Percentiles rank a stretch among this genome's conserved stretches.
Evolutionary conservation across 2,888 invertebrate species (phyloP).

Genomic region (Drosophila cyrtoloma): DNA sequence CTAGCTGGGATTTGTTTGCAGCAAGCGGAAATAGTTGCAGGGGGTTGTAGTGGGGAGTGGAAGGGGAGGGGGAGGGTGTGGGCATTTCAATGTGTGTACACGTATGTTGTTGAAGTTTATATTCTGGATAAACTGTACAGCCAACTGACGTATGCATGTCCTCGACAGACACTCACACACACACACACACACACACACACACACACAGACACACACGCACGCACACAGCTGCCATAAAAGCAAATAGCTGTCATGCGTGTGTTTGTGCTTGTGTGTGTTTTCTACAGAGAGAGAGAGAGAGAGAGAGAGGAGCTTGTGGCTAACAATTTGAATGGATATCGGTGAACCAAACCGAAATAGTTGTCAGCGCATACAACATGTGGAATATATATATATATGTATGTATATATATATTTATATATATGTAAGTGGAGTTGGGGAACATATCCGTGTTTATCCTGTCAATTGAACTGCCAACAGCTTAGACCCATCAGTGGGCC

Average conservation of each 20-base stretch:
- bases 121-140: conserved; percentile 74
- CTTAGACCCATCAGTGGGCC: conserved; percentile 24
- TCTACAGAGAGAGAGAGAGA: background rate
- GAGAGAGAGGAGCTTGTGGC: background rate
- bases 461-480: conserved; percentile 52
- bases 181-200: conserved; percentile 15
- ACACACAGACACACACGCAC: background rate
- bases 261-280: conserved; percentile 19
- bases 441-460: conserved; percentile 52
- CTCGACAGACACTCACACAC: conserved; percentile 36
- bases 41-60: conserved; percentile 18
- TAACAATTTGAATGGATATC: conserved; percentile 60
- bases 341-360: conserved; percentile 58
- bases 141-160: conserved; percentile 75
- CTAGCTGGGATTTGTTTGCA: conserved; percentile 78
- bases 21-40: conserved; percentile 76
- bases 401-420: background rate
- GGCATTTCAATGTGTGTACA: conserved; percentile 19
- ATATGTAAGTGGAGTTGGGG: background rate
- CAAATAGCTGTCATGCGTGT: conserved; percentile 71
- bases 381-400: background rate
- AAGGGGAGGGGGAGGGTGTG: conserved; percentile 7
- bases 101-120: conserved; percentile 70
- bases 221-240: conserved; percentile 69
- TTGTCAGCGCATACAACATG: conserved; percentile 56